Conservation (phyloP, 2,797 vertebrate species). For the Acrossocheilus wenchowensis region DNA sequence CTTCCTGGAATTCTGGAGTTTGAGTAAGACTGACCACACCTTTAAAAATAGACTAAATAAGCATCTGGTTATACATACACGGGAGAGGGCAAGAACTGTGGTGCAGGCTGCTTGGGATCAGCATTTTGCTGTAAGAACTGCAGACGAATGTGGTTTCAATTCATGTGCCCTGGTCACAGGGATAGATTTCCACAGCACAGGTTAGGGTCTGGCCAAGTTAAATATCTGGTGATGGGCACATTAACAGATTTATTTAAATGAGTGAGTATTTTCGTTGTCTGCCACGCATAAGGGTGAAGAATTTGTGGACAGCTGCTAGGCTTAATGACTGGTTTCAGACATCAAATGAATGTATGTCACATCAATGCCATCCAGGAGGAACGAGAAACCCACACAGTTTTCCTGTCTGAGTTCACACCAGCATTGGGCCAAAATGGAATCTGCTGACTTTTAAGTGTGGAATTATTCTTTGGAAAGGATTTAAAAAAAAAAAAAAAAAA, state of each 20-base stretch:
- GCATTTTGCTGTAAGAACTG: constrained; percentile 32
- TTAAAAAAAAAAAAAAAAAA: neutral
- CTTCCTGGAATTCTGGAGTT: constrained; percentile 57
- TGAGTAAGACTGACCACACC: constrained; percentile 59
- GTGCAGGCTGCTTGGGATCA: constrained; percentile 24
- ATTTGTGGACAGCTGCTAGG: constrained; percentile 3
- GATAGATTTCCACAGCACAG: constrained; percentile 21
- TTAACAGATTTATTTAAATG: constrained; percentile 16
- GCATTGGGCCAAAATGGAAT: constrained; percentile 6
- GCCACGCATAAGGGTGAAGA: neutral
- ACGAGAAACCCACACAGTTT: constrained; percentile 1
- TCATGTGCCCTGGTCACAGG: constrained; percentile 1
- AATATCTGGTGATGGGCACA: constrained; percentile 15
- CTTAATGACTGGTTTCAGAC: constrained; percentile 14
- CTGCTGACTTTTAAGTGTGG: neutral
- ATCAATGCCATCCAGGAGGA: neutral
- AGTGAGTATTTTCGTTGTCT: constrained; percentile 26
- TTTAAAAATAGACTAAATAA: constrained; percentile 60
- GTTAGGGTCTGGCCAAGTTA: constrained; percentile 18
- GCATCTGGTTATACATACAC: constrained; percentile 46
- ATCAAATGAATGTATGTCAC: constrained; percentile 17
- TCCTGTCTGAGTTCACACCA: constrained; percentile 43
- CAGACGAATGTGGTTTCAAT: constrained; percentile 26
- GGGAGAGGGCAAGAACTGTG: constrained; percentile 38
- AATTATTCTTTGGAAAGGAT: neutral